Evolutionary conservation across 2,113 vertebrate species (phyloP), one percentile per base, ranked within the genome.

Genomic region (Amblyopsis rosae): DNA sequence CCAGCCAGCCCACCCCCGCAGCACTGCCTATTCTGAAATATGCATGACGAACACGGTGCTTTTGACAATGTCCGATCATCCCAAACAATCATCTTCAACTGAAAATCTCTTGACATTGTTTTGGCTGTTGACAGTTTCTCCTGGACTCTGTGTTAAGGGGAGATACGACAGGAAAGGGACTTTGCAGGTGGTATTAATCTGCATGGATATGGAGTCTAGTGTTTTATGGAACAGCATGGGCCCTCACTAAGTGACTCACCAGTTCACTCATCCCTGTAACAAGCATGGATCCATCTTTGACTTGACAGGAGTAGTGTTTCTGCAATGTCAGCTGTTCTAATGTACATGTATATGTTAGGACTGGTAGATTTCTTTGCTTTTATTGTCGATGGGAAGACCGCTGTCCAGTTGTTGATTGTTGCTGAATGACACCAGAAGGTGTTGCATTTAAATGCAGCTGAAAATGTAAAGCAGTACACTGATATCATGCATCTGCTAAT

Each of bases 161-260:
- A 75, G 69, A 78, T 33, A 8, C 75, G 81, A 73, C 82, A 81
- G 85, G 83, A 87, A 89, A 79, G 79, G 10, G 67, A 5, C 69
- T 82, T 82, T 53, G 4, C 57, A 86, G 81, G 63, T 79, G 73
- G 83, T 85, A 74, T 89, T 88, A 79, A 69, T 87, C 75, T 87
- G 74, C 74, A 59, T 15, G 49, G 72, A 87, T 80, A 85, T 76
- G 68, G 69, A 83, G 69, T 81, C 74, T 82, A 74, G 76, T 13
- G 8, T 55, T 13, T 16, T 63, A 82, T 83, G 72, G 72, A 87
- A 65, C 75, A 60, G 49, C 62, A 68, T 69, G 88, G 89, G 86
- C 83, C 84, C 71, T 73, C 67, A 55, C 70, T 62, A 46, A 70
- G 62, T 85, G 89, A 87, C 84, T 90, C 82, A 87, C 79, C 62